Base-by-base conservation (phyloP, 2,797 vertebrate species). In the Syngnathus acus region DNA sequence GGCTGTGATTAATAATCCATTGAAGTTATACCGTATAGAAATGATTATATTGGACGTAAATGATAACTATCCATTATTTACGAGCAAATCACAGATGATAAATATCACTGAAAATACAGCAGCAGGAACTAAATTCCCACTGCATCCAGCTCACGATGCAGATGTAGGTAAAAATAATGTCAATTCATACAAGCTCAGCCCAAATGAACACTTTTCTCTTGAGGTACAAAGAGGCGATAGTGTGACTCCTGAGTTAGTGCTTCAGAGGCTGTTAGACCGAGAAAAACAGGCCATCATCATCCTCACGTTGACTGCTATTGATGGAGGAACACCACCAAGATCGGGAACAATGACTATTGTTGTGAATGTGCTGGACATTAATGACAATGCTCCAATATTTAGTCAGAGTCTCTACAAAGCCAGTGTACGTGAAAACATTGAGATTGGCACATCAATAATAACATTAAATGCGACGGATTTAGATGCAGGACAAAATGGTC, bases 181-280 rank as follows among this genome's bases (percentile, higher is more conserved):
- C 4, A 87, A 90, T 63, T 85, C 73, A 0, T 96, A 95, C 68
- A 89, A 78, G 14, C 86, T 95, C 1, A 94, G 90, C 26, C 76
- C 83, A 14, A 95, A 89, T 0, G 79, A 89, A 1, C 84, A 92
- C 42, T 95, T 97, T 47, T 88, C 90, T 0, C 77, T 95, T 0
- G 87, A 0, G 1, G 90, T 66, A 21, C 70, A 67, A 0, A 86
- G 57, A 65, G 76, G 75, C 4, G 72, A 81, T 0, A 75, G 8
- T 40, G 32, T 94, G 0, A 70, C 77, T 0, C 51, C 70, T 0
- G 86, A 87, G 51, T 67, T 90, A 26, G 45, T 84, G 6, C 66
- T 89, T 5, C 82, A 82, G 51, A 88, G 80, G 72, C 65, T 73
- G 66, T 23, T 0, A 73, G 89, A 90, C 51, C 60, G 89, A 74